phyloP scores from a whole-genome alignment of 2,113 vertebrate genomes.

The Podarcis cretensis region DNA sequence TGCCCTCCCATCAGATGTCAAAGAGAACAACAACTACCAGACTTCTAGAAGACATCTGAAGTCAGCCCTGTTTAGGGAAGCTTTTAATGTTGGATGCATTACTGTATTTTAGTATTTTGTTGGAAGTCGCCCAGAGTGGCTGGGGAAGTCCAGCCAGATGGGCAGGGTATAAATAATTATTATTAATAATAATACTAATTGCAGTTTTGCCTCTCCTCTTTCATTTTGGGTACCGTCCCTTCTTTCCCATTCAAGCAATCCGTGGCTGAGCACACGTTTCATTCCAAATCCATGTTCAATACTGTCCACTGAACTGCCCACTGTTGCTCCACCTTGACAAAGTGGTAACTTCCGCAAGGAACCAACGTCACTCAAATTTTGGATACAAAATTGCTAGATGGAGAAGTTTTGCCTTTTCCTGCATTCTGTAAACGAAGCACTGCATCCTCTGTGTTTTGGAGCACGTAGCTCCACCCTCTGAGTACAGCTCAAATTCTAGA shows the following conservation, averaged over 20 bases:
- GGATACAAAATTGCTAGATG: conserved; percentile 19
- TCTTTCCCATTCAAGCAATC: background rate
- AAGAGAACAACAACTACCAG: no score
- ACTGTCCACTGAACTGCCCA: background rate
- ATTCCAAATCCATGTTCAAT: background rate
- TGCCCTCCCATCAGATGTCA: no score
- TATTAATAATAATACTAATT: no score
- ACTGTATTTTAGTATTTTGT: no score
- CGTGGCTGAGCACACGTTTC: background rate
- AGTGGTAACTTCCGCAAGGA: background rate
- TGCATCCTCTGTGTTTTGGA: background rate
- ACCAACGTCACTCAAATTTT: background rate
- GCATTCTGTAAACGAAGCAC: background rate
- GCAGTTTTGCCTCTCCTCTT: background rate
- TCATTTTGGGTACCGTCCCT: background rate
- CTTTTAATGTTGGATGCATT: no score
- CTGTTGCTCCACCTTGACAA: background rate
- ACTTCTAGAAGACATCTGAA: no score
- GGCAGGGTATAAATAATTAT: no score
- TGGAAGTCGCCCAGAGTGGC: no score
- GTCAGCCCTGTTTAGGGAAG: no score
- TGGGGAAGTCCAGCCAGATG: no score
- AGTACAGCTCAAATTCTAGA: background rate
- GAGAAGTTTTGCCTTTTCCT: conserved; percentile 22
- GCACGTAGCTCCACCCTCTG: background rate